A percentile compares a stretch with the other conserved stretches of the same genome.
These are phyloP conservation scores for Macrobrachium rosenbergii DNA, from an alignment of 1,140 invertebrate genomes.

Conservation along the genomic window DNA sequence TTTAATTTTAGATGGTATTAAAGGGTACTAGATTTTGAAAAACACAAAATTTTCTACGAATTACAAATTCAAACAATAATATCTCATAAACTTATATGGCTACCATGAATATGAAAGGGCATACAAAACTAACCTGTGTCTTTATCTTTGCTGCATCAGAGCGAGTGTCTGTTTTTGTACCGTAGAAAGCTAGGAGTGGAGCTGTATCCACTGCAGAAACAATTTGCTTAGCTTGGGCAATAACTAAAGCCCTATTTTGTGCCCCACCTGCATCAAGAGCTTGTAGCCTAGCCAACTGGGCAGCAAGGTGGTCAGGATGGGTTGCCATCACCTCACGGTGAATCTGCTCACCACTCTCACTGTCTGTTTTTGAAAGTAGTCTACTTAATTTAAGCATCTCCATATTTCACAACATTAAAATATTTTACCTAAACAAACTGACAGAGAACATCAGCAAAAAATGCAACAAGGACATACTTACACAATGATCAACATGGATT, in stretches of 20 bases:
- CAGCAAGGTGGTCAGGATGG: conserved; percentile 55
- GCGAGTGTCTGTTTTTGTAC: conserved; percentile 54
- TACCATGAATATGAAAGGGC: background rate
- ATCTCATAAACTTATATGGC: background rate
- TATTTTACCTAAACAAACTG: too few species aligned
- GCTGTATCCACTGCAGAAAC: conserved; percentile 42
- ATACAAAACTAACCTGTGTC: conserved; percentile 35
- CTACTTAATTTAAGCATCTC: too few species aligned
- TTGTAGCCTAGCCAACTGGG: conserved; percentile 47
- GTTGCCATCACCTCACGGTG: conserved; percentile 51
- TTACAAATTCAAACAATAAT: background rate
- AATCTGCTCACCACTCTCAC: conserved; percentile 44
- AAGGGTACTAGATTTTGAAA: too few species aligned
- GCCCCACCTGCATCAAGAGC: conserved; percentile 43
- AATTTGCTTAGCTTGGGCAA: conserved; percentile 37
- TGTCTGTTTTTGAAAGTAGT: conserved; percentile 22
- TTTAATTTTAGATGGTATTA: too few species aligned
- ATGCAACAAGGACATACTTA: too few species aligned
- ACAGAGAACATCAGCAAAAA: too few species aligned
- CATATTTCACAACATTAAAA: too few species aligned
- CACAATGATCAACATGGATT: too few species aligned
- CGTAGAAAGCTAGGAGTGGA: conserved; percentile 48
- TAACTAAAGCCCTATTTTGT: conserved; percentile 43
- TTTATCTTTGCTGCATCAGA: conserved; percentile 56
- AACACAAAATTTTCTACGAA: too few species aligned